Evolutionary conservation across 2,113 vertebrate genomes (phyloP).

Genomic region (Tetrao urogallus): DNA sequence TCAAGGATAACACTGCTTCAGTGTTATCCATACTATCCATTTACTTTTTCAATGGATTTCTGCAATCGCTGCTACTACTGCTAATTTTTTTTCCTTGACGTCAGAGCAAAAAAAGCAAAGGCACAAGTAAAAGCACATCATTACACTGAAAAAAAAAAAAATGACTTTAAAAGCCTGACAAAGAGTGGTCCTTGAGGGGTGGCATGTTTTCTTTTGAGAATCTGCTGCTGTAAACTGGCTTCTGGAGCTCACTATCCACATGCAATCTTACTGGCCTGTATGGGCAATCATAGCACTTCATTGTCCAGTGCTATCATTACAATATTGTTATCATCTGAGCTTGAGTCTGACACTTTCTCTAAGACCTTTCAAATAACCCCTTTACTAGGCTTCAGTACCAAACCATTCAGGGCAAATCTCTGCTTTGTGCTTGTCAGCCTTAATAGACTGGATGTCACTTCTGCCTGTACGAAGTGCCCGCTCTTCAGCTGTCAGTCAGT

Average conservation of each 20-base stretch:
- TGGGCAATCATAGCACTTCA: constrained; percentile 94
- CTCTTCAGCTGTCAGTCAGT: constrained; percentile 99
- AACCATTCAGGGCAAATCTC: constrained; percentile 98
- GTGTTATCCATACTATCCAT: not conserved
- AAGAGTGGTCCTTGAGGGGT: not conserved
- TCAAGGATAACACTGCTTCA: not conserved
- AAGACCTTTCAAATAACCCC: constrained; percentile 99
- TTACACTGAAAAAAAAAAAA: not conserved
- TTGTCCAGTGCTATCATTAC: constrained; percentile 98
- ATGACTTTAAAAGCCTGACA: not conserved
- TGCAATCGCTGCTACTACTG: not conserved
- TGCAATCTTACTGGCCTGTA: constrained; percentile 86
- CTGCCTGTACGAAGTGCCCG: constrained; percentile 95
- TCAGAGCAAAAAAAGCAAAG: not conserved
- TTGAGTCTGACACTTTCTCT: constrained; percentile 95
- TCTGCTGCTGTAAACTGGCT: constrained; percentile 77
- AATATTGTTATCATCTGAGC: constrained; percentile 99
- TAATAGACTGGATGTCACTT: constrained; percentile 99
- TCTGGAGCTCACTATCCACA: constrained; percentile 77
- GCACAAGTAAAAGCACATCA: not conserved
- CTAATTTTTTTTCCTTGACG: not conserved
- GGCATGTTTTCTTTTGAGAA: constrained; percentile 75
- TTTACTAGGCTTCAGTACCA: constrained; percentile 95
- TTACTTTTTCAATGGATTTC: accelerated
- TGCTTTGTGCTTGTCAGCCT: constrained; percentile 99